phyloP scores from a whole-genome alignment of 2,113 vertebrate genomes.

The Vulpes lagopus region DNA sequence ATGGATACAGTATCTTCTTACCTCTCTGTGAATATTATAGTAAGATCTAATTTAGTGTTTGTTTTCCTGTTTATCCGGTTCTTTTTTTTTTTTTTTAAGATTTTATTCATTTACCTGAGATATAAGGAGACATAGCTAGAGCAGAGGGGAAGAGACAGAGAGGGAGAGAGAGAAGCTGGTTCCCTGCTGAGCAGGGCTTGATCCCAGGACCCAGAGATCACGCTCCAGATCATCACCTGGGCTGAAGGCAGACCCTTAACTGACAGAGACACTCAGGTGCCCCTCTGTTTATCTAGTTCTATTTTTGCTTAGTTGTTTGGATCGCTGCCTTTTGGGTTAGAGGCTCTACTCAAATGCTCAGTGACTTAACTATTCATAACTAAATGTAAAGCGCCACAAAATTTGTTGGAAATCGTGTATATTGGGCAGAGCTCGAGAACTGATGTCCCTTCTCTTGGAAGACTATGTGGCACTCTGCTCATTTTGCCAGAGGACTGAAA shows the following conservation, averaged over 20 bases:
- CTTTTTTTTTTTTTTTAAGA: too few relatives aligned
- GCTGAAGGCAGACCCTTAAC: too few relatives aligned
- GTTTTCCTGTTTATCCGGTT: not conserved
- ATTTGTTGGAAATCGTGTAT: not conserved
- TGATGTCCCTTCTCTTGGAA: not conserved
- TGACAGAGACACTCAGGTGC: too few relatives aligned
- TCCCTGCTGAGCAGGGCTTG: too few relatives aligned
- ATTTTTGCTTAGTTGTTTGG: slow-evolving; percentile 4
- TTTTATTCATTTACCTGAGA: too few relatives aligned
- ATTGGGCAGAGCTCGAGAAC: not conserved
- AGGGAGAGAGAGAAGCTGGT: too few relatives aligned
- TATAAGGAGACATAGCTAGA: too few relatives aligned
- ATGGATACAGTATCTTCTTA: not conserved
- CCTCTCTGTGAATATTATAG: not conserved
- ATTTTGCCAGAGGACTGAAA: not conserved
- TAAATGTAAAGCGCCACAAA: not conserved
- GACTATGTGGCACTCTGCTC: not conserved
- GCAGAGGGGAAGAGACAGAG: too few relatives aligned
- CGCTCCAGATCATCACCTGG: too few relatives aligned
- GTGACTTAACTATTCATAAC: not conserved
- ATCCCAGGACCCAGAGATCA: too few relatives aligned
- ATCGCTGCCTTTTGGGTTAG: not conserved
- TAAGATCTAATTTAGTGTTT: not conserved
- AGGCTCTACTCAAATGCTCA: not conserved
- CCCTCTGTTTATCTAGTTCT: not conserved